Evolutionary conservation across 2,888 invertebrate genomes (phyloP), one percentile per base, ranked within the genome.

Genomic region (Lacanobia wlatinum): DNA sequence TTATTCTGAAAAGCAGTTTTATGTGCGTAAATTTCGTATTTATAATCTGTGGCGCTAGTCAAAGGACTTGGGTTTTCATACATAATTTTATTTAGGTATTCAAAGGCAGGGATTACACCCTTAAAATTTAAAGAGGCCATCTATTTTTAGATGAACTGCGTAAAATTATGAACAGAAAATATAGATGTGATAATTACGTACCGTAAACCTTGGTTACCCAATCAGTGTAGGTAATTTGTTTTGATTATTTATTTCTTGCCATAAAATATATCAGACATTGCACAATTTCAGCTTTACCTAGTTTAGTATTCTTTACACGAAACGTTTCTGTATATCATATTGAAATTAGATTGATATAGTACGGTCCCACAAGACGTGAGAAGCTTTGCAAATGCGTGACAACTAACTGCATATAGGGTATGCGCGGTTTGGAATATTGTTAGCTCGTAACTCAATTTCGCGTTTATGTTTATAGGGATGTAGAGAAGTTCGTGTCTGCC

Each of bases 261-360:
- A 28, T 4, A 23, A 34, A 72, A 38, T 46, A 34, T 8, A 55
- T 72, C 0, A 38, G 1, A 34, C 8, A 28, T 53, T 76, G 38
- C 38, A 76, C 9, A 76, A 18, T 40, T 46, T 34, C 1, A 14
- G 40, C 43, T 43, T 63, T 56, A 21, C 1, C 21, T 43, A 18
- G 10, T 34, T 82, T 73, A 65, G 52, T 84, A 84, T 77, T 80
- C 84, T 53, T 67, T 21, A 43, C 62, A 55, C 65, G 46, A 55
- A 46, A 52, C 40, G 23, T 40, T 73, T 53, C 23, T 67, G 21
- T 73, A 66, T 75, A 75, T 80, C 40, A 67, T 70, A 84, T 84
- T 83, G 59, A 73, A 78, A 75, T 81, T 55, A 82, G 67, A 84
- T 78, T 74, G 70, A 78, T 69, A 38, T 56, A 46, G 43, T 66